These are phyloP conservation scores for Drosophila truncata DNA, from an alignment of 1,140 invertebrate species.

Conservation along the genomic window DNA sequence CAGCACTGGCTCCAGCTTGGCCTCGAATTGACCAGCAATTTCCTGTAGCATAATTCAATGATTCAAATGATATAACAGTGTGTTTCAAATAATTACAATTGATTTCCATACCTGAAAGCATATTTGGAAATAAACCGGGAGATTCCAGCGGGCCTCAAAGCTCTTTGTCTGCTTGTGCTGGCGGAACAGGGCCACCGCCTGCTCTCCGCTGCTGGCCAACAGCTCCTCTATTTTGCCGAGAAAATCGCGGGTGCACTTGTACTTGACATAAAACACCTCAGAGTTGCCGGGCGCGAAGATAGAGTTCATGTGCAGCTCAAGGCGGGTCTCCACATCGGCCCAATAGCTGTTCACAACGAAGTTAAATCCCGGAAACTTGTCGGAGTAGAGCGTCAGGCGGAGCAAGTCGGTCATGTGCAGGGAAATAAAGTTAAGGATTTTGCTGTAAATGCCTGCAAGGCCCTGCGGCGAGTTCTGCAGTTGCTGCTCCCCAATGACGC, in stretches of 20 bases:
- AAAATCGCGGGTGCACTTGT: slow-evolving; percentile 92
- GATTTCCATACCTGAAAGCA: slow-evolving; percentile 88
- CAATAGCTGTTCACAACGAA: slow-evolving; percentile 96
- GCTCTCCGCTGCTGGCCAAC: slow-evolving; percentile 87
- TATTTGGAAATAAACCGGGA: slow-evolving; percentile 98
- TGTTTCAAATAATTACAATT: not conserved
- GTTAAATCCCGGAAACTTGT: slow-evolving; percentile 91
- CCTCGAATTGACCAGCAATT: slow-evolving; percentile 89
- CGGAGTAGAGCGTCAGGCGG: slow-evolving; percentile 87
- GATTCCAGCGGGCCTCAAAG: slow-evolving; percentile 95
- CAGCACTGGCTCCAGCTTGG: slow-evolving; percentile 65
- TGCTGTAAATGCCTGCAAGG: slow-evolving; percentile 91
- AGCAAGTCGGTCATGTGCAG: slow-evolving; percentile 88
- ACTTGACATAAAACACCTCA: slow-evolving; percentile 94
- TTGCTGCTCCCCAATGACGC: slow-evolving; percentile 91
- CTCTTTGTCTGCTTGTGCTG: slow-evolving; percentile 89
- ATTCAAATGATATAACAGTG: not conserved
- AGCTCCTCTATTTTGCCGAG: slow-evolving; percentile 90
- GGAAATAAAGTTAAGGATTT: slow-evolving; percentile 90
- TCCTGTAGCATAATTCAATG: slow-evolving; percentile 86
- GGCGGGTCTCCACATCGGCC: slow-evolving; percentile 92
- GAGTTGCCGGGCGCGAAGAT: slow-evolving; percentile 97
- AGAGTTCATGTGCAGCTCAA: slow-evolving; percentile 91
- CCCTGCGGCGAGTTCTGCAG: slow-evolving; percentile 90
- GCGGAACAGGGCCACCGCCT: slow-evolving; percentile 85